Percentiles rank a stretch among this genome's conserved stretches.
Evolutionary conservation across 2,797 vertebrate species (phyloP).

Genomic region (Dendrocincla fuliginosa): DNA sequence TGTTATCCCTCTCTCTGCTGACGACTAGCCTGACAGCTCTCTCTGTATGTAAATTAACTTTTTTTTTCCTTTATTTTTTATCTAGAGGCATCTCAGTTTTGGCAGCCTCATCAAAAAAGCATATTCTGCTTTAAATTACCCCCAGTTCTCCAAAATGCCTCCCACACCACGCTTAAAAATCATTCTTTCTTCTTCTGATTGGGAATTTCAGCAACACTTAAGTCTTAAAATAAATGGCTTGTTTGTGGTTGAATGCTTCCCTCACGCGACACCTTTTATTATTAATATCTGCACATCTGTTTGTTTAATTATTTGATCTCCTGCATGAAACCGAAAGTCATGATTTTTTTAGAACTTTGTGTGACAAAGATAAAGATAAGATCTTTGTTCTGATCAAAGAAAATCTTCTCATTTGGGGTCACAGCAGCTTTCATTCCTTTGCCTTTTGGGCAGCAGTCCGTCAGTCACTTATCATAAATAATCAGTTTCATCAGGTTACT

Average conservation of each 20-base stretch:
- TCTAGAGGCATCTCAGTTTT: constrained; percentile 65
- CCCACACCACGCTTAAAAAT: constrained; percentile 62
- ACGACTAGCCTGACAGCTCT: constrained; percentile 70
- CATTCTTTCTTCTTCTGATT: constrained; percentile 65
- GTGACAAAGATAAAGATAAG: no score
- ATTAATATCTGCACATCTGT: constrained; percentile 65
- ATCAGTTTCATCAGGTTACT: constrained; percentile 65
- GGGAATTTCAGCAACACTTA: constrained; percentile 61
- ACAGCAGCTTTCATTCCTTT: constrained; percentile 25
- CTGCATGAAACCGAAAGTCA: neutral
- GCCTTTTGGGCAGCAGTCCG: constrained; percentile 53
- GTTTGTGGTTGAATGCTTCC: constrained; percentile 63
- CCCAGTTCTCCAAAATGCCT: constrained; percentile 61
- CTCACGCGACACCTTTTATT: constrained; percentile 35
- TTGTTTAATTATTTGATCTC: constrained; percentile 63
- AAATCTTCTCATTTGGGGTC: constrained; percentile 51
- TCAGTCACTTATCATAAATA: constrained; percentile 71
- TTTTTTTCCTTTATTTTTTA: constrained; percentile 55
- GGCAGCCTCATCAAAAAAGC: constrained; percentile 75
- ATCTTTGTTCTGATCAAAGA: constrained; percentile 10
- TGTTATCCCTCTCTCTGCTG: constrained; percentile 71
- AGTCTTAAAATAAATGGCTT: constrained; percentile 72
- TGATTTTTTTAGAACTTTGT: constrained; percentile 42
- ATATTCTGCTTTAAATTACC: constrained; percentile 74
- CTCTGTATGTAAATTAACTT: constrained; percentile 75